Evolutionary conservation across 2,888 invertebrate species (phyloP), one percentile per base, ranked within the genome.

Genomic region (Caenorhabditis sulstoni): DNA sequence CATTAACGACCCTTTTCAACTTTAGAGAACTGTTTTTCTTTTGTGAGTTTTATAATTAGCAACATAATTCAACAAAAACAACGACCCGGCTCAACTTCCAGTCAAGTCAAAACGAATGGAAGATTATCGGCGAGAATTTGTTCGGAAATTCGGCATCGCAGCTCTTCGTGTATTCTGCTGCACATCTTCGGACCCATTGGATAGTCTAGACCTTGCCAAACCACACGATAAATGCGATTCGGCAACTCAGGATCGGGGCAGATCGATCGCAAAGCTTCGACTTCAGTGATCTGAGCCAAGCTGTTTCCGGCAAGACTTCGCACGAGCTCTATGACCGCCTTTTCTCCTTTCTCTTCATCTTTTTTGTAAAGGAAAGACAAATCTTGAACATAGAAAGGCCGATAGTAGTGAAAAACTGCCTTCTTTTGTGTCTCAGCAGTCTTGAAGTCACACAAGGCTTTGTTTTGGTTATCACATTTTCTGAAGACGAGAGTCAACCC

Each of bases 211-310:
- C 84, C 53, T 64, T 88, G 88, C 88, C 88, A 88, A 49, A 64
- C 49, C 9, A 88, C 58, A n/a, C 87, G 77, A 65, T 88, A 88
- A 58, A 88, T 87, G 29, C 86, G 39, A 74, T 88, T 88, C n/a
- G 83, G 83, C 9, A 81, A 66, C 1, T 39, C 23, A 3, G 81
- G 74, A n/a, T 82, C 66, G 2, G 87, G 87, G 52, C 86, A 87
- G 7, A 81, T 73, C 7, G 79, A 79, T 16, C 87, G 77, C 16
- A 88, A 61, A 3, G 55, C 57, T 5, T 35, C 22, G 8, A 87
- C 68, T 79, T 88, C 88, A 9, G 67, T 59, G 14, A 81, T 37
- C 8, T 66, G 18, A 4, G 67, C 75, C 18, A 86, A 53, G 18
- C 83, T 66, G 9, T 52, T 52, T n/a, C 84, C 84, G 20, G 73